Evolutionary conservation across 2,888 invertebrate species (phyloP).

Genomic region (Mycogona germanica): DNA sequence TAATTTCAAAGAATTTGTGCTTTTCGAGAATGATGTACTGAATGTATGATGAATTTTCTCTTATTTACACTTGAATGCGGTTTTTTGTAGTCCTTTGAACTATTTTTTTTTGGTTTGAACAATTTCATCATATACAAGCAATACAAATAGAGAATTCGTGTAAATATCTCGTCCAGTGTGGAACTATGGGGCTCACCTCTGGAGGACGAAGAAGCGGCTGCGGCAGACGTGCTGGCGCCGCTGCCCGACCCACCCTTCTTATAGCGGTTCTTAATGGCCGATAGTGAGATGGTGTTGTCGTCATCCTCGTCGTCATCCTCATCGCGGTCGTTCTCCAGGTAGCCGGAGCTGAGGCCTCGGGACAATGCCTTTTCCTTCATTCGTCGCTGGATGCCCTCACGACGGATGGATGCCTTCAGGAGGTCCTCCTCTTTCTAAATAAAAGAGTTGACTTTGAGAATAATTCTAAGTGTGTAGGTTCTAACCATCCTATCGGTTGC

Average conservation of each 20-base stretch:
- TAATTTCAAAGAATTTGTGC: no score
- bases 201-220: neutral
- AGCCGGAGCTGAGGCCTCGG: conserved; percentile 39
- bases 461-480: neutral
- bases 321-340: conserved; percentile 45
- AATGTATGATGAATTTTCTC: no score
- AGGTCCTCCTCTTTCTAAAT: conserved; percentile 97
- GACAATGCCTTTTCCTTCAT: conserved; percentile 40
- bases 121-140: no score
- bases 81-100: no score
- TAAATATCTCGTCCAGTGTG: no score
- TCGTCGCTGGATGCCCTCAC: conserved; percentile 48
- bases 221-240: no score
- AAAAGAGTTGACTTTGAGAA: no score
- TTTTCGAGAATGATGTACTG: no score
- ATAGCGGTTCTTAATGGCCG: conserved; percentile 90
- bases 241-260: conserved; percentile 60
- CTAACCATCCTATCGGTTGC: neutral
- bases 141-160: no score
- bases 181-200: conserved; percentile 12
- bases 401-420: conserved; percentile 71
- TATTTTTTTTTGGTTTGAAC: no score
- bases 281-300: conserved; percentile 82
- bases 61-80: no score
- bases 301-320: conserved; percentile 76